Conservation (phyloP, 2,797 vertebrate species). For the Chrysocyon brachyurus region DNA sequence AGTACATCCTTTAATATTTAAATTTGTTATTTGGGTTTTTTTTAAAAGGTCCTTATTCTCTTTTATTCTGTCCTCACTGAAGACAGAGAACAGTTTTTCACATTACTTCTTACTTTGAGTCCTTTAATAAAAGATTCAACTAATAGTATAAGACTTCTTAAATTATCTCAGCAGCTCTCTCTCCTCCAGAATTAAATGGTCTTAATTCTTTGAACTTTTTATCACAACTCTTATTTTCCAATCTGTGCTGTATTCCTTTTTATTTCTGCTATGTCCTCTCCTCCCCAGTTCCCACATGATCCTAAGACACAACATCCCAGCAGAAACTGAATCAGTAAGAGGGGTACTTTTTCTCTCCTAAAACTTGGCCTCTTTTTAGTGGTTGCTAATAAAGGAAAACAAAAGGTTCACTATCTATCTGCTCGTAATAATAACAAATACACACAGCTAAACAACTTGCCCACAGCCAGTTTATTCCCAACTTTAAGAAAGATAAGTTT, state of each 20-base stretch:
- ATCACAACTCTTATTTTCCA: constrained; percentile 43
- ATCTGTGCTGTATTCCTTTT: constrained; percentile 15
- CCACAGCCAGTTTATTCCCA: background rate
- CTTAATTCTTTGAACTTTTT: background rate
- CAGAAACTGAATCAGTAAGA: background rate
- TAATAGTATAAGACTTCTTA: constrained; percentile 40
- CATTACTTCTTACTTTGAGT: constrained; percentile 13
- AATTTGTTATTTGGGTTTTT: background rate
- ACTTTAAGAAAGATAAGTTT: background rate
- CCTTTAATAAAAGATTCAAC: constrained; percentile 2
- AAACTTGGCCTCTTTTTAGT: constrained; percentile 30
- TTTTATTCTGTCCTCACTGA: constrained; percentile 24
- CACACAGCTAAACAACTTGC: constrained; percentile 22
- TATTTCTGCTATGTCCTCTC: constrained; percentile 27
- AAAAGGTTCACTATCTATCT: background rate
- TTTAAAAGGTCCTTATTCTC: background rate
- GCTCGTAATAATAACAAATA: constrained; percentile 27
- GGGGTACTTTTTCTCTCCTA: constrained; percentile 21
- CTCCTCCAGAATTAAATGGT: constrained; percentile 7
- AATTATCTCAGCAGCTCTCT: constrained; percentile 54
- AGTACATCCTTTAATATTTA: constrained; percentile 37
- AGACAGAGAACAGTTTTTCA: background rate
- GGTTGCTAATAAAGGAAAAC: background rate
- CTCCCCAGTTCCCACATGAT: background rate
- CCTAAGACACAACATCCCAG: background rate